Evolutionary conservation across 2,113 vertebrate species (phyloP).

Genomic region (Alethe diademata): DNA sequence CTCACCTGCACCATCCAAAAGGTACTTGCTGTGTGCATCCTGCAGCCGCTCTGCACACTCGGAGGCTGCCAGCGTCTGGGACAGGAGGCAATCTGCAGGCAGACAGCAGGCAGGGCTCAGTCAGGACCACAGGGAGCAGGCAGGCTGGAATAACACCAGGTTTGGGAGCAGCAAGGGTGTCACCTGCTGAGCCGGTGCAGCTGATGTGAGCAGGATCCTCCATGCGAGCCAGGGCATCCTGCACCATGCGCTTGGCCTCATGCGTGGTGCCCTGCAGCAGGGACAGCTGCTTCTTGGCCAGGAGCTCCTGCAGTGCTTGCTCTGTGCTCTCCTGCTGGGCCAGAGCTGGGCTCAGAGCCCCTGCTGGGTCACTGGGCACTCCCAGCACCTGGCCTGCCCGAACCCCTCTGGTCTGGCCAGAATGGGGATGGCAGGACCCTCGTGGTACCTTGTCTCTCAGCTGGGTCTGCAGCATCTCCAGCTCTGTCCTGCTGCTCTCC

Average conservation of each 20-base stretch:
- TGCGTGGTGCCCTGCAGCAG: constrained; percentile 74
- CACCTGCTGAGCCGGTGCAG: constrained; percentile 90
- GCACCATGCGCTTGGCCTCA: constrained; percentile 83
- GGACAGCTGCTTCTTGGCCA: constrained; percentile 75
- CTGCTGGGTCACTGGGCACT: accelerated
- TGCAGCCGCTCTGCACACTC: constrained; percentile 79
- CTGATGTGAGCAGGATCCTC: constrained; percentile 87
- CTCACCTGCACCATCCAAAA: constrained; percentile 79
- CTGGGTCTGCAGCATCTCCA: constrained; percentile 76
- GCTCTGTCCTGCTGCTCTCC: constrained; percentile 74
- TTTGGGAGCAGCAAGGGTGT: background rate
- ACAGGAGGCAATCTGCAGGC: constrained; percentile 89
- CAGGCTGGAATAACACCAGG: accelerated
- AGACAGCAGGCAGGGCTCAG: background rate
- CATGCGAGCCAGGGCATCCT: constrained; percentile 81
- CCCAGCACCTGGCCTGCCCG: accelerated
- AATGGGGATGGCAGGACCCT: background rate
- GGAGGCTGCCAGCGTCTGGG: constrained; percentile 79
- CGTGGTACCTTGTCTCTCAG: constrained; percentile 81
- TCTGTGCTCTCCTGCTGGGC: constrained; percentile 79
- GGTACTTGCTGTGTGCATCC: constrained; percentile 70
- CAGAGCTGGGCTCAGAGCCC: accelerated
- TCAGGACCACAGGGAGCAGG: background rate
- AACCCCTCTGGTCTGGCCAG: accelerated
- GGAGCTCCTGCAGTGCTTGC: constrained; percentile 68